Percentiles rank a stretch among this genome's conserved stretches.
These are phyloP conservation scores for Brenthis ino DNA, from an alignment of 2,888 invertebrate species.

Conservation along the genomic window DNA sequence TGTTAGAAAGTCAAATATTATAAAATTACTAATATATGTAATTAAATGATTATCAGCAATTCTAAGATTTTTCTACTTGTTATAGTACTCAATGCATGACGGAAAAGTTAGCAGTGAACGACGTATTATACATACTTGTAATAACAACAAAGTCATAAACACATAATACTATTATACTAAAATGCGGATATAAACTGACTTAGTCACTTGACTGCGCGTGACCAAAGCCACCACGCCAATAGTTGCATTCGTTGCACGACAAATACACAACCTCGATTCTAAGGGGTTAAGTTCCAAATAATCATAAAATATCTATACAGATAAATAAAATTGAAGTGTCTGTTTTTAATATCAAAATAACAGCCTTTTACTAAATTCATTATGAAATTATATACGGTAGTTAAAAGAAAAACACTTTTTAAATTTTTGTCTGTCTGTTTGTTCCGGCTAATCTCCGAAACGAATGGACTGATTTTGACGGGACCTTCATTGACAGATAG, in stretches of 20 bases:
- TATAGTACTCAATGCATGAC: not conserved
- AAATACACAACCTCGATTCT: constrained; percentile 23
- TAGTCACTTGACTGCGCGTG: constrained; percentile 21
- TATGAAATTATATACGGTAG: no score
- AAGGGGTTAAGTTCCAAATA: constrained; percentile 27
- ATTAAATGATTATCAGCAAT: no score
- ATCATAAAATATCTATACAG: not conserved
- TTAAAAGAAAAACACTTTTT: no score
- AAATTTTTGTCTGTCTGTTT: no score
- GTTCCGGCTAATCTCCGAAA: no score
- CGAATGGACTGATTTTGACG: no score
- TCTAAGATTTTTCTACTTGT: no score
- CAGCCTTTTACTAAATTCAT: no score
- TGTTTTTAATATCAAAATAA: no score
- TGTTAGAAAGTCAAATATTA: no score
- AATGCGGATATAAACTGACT: constrained; percentile 29
- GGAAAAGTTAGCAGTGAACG: not conserved
- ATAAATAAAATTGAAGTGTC: not conserved
- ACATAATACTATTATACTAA: constrained; percentile 11
- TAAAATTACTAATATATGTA: no score
- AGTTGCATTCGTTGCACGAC: constrained; percentile 27
- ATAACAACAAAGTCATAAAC: not conserved
- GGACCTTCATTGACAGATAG: no score
- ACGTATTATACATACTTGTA: not conserved
- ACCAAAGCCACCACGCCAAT: constrained; percentile 32